Conservation (phyloP, 2,888 invertebrate species). For the Eristalinus sepulchralis region DNA sequence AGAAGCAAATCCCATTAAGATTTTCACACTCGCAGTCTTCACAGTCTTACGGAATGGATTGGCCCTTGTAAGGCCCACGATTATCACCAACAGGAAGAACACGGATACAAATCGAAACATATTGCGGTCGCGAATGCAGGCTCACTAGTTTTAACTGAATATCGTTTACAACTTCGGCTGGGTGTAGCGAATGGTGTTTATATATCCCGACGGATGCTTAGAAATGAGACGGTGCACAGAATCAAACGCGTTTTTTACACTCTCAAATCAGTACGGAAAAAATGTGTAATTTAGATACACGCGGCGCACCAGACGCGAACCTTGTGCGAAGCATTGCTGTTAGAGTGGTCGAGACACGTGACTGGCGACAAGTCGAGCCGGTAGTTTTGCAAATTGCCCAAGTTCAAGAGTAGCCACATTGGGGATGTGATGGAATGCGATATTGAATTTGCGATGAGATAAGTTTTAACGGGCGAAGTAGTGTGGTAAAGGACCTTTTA, state of each 20-base stretch:
- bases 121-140: background rate
- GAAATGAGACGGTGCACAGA: no score
- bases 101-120: background rate
- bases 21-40: background rate
- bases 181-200: background rate
- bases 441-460: background rate
- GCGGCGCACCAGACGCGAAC: background rate
- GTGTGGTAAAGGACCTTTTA: no score
- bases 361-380: background rate
- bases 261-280: no score
- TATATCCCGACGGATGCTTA: background rate
- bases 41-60: slow-evolving; percentile 31
- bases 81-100: background rate
- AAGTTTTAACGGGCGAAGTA: no score
- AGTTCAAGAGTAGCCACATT: background rate
- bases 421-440: background rate
- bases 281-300: background rate
- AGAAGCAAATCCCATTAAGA: background rate
- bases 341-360: background rate
- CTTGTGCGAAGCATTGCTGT: background rate
- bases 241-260: no score
- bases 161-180: background rate
- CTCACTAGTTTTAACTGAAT: background rate
- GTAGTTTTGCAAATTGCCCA: background rate
- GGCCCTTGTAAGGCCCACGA: background rate